Base-by-base conservation (phyloP, 2,888 invertebrate species). In the Barypeithes pellucidus region DNA sequence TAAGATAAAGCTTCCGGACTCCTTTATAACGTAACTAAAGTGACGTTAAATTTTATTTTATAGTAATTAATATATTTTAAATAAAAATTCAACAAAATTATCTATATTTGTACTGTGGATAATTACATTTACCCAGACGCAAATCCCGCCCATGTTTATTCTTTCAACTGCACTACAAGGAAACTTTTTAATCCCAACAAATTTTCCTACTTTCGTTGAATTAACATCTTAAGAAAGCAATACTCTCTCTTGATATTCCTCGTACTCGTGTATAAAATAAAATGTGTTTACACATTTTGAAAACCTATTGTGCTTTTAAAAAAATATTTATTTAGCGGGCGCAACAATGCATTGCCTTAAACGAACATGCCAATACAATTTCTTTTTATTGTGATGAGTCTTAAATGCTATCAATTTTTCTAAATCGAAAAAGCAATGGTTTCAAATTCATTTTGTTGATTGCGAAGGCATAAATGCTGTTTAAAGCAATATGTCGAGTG, bases 381-480 rank as follows among this genome's bases (percentile, higher is more conserved):
- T 66, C 39, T 66, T 66, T 66, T 22, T 39, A 54, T 52, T 66
- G 66, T 66, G 63, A 63, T 50, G 33, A 63, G 63, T 33, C 47
- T 50, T 66, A 54, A 54, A 66, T 66, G 66, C 39, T 39, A 67
- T 67, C 57, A 68, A 68, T 68, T 68, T 68, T 68, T 68, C 61
- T 68, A 36, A 14, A 68, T 61, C 60, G 60, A 68, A 61, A 54
- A 68, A 59, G 45, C 36, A 22, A 59, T 67, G 47, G 16, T 57
- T 57, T 67, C 60, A 67, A 68, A 68, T 68, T 45, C 24, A 47
- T 60, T 68, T 36, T 18, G 36, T 50, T 39, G 57, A 68, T 68
- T 61, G 50, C 61, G 7, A 18, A 68, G 18, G 61, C 50, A 50
- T 50, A 60, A 18, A 61, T 50, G 61, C 33, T 43, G 43, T 60